These are phyloP conservation scores for Ibycter americanus DNA, from an alignment of 2,797 vertebrate genomes.

Conservation along the genomic window DNA sequence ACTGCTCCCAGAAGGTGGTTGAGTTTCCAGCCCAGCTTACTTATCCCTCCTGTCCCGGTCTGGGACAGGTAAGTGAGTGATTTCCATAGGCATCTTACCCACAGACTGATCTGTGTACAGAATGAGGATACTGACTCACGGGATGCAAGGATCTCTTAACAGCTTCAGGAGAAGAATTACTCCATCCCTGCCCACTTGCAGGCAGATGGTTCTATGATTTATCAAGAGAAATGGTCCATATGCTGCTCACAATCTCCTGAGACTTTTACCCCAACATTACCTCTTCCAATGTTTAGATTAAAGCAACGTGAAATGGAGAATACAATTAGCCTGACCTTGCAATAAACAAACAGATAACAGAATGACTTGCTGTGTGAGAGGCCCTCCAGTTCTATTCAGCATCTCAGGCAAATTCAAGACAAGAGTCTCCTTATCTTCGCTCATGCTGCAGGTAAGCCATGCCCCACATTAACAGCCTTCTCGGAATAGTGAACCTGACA, in stretches of 20 bases:
- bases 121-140: background rate
- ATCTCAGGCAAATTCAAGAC: background rate
- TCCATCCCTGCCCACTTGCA: background rate
- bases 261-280: background rate
- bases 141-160: background rate
- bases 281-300: conserved; percentile 27
- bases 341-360: conserved; percentile 48
- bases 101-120: background rate
- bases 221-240: background rate
- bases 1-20: background rate
- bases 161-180: background rate
- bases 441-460: conserved; percentile 53
- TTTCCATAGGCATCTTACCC: background rate
- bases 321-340: conserved; percentile 60
- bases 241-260: background rate
- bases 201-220: background rate
- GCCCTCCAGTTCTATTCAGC: conserved; percentile 43
- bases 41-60: background rate
- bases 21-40: background rate
- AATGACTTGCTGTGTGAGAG: conserved; percentile 59
- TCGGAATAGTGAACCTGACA: conserved; percentile 35
- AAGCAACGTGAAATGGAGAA: background rate
- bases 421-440: conserved; percentile 55
- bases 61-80: background rate
- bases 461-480: conserved; percentile 40